Evolutionary conservation across 2,113 vertebrate species (phyloP).

Genomic region (Solenodon paradoxus): DNA sequence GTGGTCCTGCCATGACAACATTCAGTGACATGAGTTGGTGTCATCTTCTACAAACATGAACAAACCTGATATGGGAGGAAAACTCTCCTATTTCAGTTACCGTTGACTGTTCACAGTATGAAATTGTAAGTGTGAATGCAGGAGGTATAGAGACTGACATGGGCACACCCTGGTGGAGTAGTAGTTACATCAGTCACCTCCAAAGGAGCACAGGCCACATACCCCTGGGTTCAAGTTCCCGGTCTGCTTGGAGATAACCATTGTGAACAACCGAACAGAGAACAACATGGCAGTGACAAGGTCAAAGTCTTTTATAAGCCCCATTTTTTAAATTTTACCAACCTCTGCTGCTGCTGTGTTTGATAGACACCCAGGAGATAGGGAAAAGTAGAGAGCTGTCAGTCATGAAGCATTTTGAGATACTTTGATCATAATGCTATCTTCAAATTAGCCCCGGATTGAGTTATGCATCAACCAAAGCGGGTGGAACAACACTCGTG

Average conservation of each 20-base stretch:
- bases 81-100: neutral
- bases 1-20: neutral
- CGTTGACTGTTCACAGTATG: neutral
- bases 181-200: no score
- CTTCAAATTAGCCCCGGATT: neutral
- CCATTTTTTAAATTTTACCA: neutral
- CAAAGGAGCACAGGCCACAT: no score
- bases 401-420: neutral
- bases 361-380: neutral
- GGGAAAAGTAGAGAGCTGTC: neutral
- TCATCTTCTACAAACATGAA: neutral
- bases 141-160: neutral
- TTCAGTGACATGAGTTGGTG: neutral
- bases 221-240: no score
- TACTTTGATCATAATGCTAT: neutral
- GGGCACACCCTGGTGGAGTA: no score
- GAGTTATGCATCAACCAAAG: constrained; percentile 39
- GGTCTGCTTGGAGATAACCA: no score
- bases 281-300: neutral
- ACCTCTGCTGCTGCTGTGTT: neutral
- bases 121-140: neutral
- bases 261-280: no score
- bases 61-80: neutral
- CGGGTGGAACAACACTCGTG: neutral
- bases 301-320: neutral